Evolutionary conservation across 2,888 invertebrate genomes (phyloP).

Genomic region (Tiliacea citrago): DNA sequence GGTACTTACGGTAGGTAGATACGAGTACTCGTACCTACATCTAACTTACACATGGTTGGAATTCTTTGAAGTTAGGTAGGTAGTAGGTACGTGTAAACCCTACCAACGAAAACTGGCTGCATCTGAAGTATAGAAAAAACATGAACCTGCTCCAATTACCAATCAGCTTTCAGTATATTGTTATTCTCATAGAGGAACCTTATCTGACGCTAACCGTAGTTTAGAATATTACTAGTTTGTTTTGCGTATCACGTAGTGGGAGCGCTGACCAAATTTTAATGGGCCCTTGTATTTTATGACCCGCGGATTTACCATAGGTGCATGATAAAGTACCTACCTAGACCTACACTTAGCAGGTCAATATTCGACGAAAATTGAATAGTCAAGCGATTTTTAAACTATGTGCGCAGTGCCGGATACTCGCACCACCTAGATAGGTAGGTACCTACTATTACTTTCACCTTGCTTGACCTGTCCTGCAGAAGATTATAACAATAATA

Average conservation of each 20-base stretch:
- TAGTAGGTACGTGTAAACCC: neutral
- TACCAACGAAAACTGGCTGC: neutral
- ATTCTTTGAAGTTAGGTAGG: neutral
- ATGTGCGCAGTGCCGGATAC: neutral
- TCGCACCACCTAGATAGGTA: neutral
- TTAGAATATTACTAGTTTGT: neutral
- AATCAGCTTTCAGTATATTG: neutral
- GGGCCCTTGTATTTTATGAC: constrained; percentile 7
- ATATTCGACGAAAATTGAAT: neutral
- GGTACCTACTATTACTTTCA: neutral
- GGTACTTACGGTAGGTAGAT: too few relatives aligned
- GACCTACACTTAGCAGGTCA: neutral
- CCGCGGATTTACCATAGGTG: neutral
- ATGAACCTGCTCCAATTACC: neutral
- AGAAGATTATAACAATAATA: too few relatives aligned
- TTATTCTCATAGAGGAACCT: neutral
- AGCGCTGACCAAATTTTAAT: constrained; percentile 7
- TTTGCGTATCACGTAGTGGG: neutral
- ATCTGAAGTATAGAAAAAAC: neutral
- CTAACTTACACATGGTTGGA: neutral
- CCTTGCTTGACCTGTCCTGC: neutral
- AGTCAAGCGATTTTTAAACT: neutral
- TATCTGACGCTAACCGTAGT: neutral
- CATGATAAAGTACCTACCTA: neutral
- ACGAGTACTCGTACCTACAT: too few relatives aligned